These are phyloP conservation scores for Fregetta grallaria DNA, from an alignment of 2,113 vertebrate genomes.

Conservation along the genomic window DNA sequence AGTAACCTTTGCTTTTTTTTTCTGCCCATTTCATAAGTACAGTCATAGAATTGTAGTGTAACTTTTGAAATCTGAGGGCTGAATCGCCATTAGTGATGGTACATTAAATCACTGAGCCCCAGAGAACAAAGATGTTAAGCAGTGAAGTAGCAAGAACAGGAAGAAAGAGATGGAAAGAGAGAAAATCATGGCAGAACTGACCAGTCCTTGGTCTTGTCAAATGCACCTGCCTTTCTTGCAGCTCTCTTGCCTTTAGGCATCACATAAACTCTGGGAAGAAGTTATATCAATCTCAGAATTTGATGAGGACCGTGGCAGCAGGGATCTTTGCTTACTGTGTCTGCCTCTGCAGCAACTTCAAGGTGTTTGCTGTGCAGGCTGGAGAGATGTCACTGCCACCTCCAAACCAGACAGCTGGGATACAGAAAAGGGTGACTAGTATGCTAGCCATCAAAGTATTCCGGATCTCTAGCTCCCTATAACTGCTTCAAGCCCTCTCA, in stretches of 20 bases:
- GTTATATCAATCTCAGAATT: not conserved
- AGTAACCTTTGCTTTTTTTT: not conserved
- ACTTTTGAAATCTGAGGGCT: constrained; percentile 35
- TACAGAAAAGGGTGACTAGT: not conserved
- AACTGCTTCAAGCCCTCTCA: not conserved
- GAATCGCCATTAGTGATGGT: constrained; percentile 3
- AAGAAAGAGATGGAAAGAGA: not conserved
- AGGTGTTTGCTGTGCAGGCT: fast-evolving
- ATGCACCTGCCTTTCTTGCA: not conserved
- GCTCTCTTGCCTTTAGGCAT: not conserved
- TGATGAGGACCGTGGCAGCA: not conserved
- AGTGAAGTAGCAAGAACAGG: not conserved
- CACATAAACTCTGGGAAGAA: not conserved
- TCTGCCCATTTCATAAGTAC: not conserved
- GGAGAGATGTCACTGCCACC: not conserved
- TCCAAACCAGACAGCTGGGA: fast-evolving
- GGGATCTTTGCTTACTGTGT: not conserved
- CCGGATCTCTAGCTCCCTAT: not conserved
- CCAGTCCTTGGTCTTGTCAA: not conserved
- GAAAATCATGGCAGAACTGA: constrained; percentile 10
- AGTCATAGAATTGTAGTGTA: not conserved
- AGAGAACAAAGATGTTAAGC: not conserved
- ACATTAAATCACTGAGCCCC: constrained; percentile 41
- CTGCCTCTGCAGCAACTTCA: not conserved
- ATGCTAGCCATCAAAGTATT: not conserved